These are phyloP conservation scores for Gnathonemus longibarbis DNA, from an alignment of 2,113 vertebrate genomes.

Conservation along the genomic window DNA sequence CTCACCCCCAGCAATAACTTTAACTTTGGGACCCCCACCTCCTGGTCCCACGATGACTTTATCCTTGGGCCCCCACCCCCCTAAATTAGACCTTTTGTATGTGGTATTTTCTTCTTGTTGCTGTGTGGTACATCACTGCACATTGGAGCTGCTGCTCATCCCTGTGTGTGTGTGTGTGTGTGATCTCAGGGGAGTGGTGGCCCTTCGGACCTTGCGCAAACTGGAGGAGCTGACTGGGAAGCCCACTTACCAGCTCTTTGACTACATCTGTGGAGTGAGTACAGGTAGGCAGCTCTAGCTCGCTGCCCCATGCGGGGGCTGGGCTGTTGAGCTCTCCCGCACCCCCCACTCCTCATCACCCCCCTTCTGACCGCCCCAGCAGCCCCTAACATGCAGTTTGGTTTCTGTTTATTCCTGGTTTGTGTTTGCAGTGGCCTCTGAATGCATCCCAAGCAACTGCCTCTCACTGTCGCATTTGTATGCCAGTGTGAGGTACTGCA, in stretches of 20 bases:
- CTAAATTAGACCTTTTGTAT: background rate
- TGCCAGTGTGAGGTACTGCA: background rate
- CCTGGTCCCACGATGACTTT: background rate
- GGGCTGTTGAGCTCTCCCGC: background rate
- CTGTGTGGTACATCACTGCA: background rate
- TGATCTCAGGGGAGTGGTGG: constrained; percentile 76
- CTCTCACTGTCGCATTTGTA: background rate
- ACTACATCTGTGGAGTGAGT: constrained; percentile 97
- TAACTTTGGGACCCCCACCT: background rate
- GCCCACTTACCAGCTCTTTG: constrained; percentile 86
- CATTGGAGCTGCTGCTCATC: background rate
- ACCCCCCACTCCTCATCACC: background rate
- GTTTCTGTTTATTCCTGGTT: background rate
- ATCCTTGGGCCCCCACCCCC: background rate
- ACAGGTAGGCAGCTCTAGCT: constrained; percentile 71
- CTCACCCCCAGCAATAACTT: background rate
- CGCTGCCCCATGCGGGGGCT: background rate
- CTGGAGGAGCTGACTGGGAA: constrained; percentile 86
- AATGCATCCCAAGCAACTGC: background rate
- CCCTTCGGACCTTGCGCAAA: constrained; percentile 83
- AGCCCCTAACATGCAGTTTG: background rate
- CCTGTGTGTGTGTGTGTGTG: background rate
- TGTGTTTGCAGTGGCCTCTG: background rate
- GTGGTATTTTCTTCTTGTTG: background rate
- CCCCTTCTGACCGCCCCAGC: background rate